Evolutionary conservation across 2,113 vertebrate species (phyloP).

Genomic region (Indicator indicator): DNA sequence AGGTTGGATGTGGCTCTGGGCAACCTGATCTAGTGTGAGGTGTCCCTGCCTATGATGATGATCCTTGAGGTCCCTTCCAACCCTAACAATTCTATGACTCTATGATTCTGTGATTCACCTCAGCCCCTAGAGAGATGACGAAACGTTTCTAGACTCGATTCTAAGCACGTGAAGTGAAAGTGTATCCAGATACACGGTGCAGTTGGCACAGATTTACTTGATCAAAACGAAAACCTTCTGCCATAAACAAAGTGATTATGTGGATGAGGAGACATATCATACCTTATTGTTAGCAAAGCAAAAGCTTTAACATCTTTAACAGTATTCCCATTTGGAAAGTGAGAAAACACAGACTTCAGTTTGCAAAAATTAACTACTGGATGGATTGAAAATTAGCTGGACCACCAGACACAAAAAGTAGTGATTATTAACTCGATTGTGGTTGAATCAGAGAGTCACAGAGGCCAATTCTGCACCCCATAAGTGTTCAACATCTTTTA

Average conservation of each 20-base stretch:
- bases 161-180: background rate
- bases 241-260: background rate
- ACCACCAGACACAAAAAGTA: fast-evolving
- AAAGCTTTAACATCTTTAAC: background rate
- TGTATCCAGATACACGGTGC: background rate
- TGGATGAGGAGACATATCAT: background rate
- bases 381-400: background rate
- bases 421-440: background rate
- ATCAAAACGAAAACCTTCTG: background rate
- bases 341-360: background rate
- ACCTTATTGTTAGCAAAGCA: background rate
- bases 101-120: background rate
- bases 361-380: background rate
- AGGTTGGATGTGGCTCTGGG: too few species aligned
- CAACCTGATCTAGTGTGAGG: too few species aligned
- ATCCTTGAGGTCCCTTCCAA: too few species aligned
- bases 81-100: too few species aligned
- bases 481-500: background rate
- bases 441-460: background rate
- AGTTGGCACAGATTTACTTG: background rate
- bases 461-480: background rate
- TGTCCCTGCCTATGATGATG: too few species aligned
- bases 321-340: background rate
- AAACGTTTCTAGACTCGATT: background rate
- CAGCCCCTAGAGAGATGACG: background rate